phyloP scores from a whole-genome alignment of 2,113 vertebrate genomes.

The Himantopus leucocephalus region DNA sequence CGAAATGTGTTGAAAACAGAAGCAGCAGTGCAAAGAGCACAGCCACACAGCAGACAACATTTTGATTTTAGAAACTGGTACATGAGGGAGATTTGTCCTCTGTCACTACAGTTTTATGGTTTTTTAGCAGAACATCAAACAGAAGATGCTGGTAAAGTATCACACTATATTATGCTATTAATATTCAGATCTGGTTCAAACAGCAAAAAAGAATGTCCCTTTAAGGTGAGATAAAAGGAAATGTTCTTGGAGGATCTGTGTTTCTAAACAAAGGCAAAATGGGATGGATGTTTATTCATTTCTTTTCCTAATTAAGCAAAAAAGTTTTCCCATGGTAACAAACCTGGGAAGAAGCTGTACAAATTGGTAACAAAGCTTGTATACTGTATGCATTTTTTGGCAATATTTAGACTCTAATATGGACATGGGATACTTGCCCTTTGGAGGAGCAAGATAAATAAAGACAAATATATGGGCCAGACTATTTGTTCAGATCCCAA shows the following conservation, averaged over 20 bases:
- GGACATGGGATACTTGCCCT: neutral
- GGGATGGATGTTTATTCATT: neutral
- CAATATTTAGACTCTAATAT: neutral
- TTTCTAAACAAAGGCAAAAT: neutral
- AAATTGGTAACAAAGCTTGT: neutral
- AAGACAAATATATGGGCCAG: neutral
- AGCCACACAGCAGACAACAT: neutral
- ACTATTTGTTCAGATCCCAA: neutral
- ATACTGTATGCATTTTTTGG: neutral
- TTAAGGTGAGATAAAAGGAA: neutral
- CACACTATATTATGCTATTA: neutral
- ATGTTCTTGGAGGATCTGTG: neutral
- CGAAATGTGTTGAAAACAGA: neutral
- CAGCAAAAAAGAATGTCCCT: neutral
- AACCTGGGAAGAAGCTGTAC: neutral
- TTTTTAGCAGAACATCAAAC: neutral
- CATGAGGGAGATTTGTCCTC: conserved; percentile 3
- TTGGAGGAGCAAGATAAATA: neutral
- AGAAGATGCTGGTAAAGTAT: neutral
- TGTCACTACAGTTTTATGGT: neutral
- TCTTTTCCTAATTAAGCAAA: neutral
- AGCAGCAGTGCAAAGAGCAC: neutral
- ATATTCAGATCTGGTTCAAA: neutral
- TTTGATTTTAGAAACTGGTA: neutral
- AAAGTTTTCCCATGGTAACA: neutral